Evolutionary conservation across 2,888 invertebrate genomes (phyloP).

Genomic region (Sesamia inferens): DNA sequence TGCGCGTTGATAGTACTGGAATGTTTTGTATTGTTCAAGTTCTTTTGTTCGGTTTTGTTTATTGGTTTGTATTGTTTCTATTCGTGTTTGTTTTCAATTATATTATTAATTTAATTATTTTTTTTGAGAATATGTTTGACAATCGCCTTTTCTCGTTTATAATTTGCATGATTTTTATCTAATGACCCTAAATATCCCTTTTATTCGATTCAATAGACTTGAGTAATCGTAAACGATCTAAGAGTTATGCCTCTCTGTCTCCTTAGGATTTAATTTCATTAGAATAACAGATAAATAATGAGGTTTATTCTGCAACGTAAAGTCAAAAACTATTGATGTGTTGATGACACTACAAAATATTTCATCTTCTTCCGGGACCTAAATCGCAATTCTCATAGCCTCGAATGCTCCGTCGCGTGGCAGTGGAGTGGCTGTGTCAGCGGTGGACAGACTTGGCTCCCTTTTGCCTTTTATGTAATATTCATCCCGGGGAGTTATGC

Average conservation of each 20-base stretch:
- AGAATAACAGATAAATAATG: too few species aligned
- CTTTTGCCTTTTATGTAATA: slow-evolving; percentile 81
- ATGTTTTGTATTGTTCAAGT: slow-evolving; percentile 3
- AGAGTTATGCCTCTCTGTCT: background rate
- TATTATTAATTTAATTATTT: background rate
- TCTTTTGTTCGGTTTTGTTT: background rate
- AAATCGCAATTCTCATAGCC: slow-evolving; percentile 63
- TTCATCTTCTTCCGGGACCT: background rate
- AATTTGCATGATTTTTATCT: too few species aligned
- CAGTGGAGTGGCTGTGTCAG: slow-evolving; percentile 81
- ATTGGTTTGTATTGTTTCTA: background rate
- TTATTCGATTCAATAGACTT: background rate
- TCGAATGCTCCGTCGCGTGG: slow-evolving; percentile 66
- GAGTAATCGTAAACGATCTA: background rate
- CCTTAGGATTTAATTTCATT: background rate
- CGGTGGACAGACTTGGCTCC: slow-evolving; percentile 78
- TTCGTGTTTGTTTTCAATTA: background rate
- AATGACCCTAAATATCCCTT: too few species aligned
- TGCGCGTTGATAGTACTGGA: background rate
- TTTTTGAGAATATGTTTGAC: background rate
- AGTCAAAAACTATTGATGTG: background rate
- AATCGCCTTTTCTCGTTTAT: background rate
- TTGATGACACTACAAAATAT: background rate
- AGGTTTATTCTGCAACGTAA: background rate
- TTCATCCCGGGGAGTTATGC: slow-evolving; percentile 78